These are phyloP conservation scores for Plebejus melissa DNA, from an alignment of 2,888 invertebrate genomes.

Conservation along the genomic window DNA sequence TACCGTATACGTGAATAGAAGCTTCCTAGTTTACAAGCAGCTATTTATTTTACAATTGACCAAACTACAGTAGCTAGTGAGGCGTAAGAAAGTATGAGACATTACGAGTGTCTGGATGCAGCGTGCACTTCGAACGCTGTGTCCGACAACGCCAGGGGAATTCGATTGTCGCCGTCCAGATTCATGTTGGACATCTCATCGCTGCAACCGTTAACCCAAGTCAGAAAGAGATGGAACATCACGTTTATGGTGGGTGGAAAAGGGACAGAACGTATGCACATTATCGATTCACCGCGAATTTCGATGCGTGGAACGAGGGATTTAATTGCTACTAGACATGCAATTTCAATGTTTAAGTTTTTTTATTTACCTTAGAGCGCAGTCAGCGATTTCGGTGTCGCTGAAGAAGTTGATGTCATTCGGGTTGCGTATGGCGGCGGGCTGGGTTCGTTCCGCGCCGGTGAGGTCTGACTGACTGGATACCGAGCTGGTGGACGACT, in stretches of 20 bases:
- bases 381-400: slow-evolving; percentile 91
- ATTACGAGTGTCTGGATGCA: slow-evolving; percentile 75
- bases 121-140: slow-evolving; percentile 76
- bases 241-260: background rate
- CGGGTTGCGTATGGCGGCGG: slow-evolving; percentile 56
- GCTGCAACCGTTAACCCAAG: slow-evolving; percentile 57
- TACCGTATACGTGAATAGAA: background rate
- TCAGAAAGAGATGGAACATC: background rate
- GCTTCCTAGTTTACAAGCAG: background rate
- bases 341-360: slow-evolving; percentile 15
- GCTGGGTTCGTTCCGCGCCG: slow-evolving; percentile 63
- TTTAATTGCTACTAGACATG: background rate
- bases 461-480: slow-evolving; percentile 75
- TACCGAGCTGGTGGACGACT: slow-evolving; percentile 80
- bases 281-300: background rate
- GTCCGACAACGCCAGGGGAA: slow-evolving; percentile 74
- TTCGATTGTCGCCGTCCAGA: slow-evolving; percentile 72
- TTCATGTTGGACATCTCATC: slow-evolving; percentile 77
- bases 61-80: slow-evolving; percentile 44
- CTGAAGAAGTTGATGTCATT: slow-evolving; percentile 88
- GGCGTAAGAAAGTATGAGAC: slow-evolving; percentile 45
- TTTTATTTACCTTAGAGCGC: slow-evolving; percentile 74
- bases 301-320: background rate
- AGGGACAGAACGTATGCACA: background rate
- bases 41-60: slow-evolving; percentile 1